These are phyloP conservation scores for Perca fluviatilis DNA, from an alignment of 2,113 vertebrate genomes.

Conservation along the genomic window DNA sequence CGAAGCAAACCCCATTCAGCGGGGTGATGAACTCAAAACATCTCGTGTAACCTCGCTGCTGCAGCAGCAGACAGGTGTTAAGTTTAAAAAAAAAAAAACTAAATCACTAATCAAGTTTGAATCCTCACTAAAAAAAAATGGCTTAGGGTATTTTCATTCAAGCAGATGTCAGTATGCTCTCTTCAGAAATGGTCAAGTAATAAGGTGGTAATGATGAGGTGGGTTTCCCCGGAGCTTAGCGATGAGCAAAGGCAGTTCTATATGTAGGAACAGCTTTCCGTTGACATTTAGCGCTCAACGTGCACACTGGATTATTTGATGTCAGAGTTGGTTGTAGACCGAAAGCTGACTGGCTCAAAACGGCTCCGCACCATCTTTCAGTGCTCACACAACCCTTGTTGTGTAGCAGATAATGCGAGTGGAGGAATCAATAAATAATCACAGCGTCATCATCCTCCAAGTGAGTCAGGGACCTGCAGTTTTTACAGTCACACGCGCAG, in stretches of 20 bases:
- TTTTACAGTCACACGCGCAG: slow-evolving; percentile 1
- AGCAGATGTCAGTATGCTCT: slow-evolving; percentile 40
- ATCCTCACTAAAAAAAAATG: slow-evolving; percentile 29
- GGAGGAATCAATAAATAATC: slow-evolving; percentile 8
- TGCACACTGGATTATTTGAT: slow-evolving; percentile 8
- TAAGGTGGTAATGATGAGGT: slow-evolving; percentile 56
- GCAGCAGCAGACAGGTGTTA: not conserved
- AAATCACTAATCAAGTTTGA: slow-evolving; percentile 3
- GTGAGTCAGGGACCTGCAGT: not conserved
- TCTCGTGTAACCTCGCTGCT: not conserved
- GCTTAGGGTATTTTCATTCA: slow-evolving; percentile 19
- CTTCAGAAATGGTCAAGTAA: slow-evolving; percentile 62
- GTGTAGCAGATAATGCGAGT: not conserved
- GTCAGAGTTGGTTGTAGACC: not conserved
- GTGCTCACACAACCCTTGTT: not conserved
- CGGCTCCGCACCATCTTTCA: not conserved
- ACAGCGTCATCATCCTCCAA: not conserved
- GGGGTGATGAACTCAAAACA: slow-evolving; percentile 23
- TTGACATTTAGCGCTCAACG: slow-evolving; percentile 50
- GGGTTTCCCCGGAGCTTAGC: slow-evolving; percentile 25
- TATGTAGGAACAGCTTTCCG: slow-evolving; percentile 28
- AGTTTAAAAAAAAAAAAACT: slow-evolving; percentile 12
- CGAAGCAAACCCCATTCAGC: slow-evolving; percentile 16
- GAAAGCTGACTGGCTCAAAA: not conserved
- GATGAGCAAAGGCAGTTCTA: slow-evolving; percentile 36